phyloP scores from a whole-genome alignment of 2,113 vertebrate species.

The Seriola rivoliana region DNA sequence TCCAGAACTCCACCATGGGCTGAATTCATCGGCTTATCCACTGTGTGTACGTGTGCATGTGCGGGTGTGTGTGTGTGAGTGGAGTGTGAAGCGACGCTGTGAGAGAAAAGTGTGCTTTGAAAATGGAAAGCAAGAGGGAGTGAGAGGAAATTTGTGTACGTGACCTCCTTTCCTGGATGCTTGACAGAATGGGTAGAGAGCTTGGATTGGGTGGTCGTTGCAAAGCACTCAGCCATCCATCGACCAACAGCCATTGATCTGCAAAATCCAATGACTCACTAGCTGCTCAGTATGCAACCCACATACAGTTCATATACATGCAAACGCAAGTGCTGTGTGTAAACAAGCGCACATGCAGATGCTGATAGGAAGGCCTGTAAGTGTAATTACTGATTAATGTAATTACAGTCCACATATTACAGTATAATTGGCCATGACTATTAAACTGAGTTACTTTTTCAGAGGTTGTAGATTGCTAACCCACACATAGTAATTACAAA shows the following conservation, averaged over 20 bases:
- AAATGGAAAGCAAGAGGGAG: conserved; percentile 45
- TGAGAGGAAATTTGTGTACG: conserved; percentile 45
- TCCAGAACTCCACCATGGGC: conserved; percentile 59
- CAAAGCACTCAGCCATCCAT: conserved; percentile 79
- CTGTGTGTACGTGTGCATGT: conserved; percentile 23
- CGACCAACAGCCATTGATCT: conserved; percentile 77
- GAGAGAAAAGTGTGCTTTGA: conserved; percentile 29
- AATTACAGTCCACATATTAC: conserved; percentile 57
- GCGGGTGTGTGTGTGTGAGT: background rate
- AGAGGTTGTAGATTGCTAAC: conserved; percentile 51
- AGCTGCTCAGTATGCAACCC: conserved; percentile 67
- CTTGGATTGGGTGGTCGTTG: conserved; percentile 69
- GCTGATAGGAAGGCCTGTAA: conserved; percentile 31
- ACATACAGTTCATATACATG: conserved; percentile 49
- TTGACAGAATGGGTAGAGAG: conserved; percentile 57
- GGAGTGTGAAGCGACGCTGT: conserved; percentile 32
- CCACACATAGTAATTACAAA: conserved; percentile 47
- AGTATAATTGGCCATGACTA: conserved; percentile 42
- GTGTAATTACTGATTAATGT: conserved; percentile 56
- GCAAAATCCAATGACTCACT: conserved; percentile 74
- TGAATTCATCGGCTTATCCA: conserved; percentile 66
- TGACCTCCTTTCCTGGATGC: conserved; percentile 72
- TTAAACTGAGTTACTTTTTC: conserved; percentile 30
- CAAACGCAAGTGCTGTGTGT: conserved; percentile 42
- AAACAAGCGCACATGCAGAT: conserved; percentile 56